These are phyloP conservation scores for Dorcus parallelipipedus DNA, from an alignment of 2,888 invertebrate species.

Conservation along the genomic window DNA sequence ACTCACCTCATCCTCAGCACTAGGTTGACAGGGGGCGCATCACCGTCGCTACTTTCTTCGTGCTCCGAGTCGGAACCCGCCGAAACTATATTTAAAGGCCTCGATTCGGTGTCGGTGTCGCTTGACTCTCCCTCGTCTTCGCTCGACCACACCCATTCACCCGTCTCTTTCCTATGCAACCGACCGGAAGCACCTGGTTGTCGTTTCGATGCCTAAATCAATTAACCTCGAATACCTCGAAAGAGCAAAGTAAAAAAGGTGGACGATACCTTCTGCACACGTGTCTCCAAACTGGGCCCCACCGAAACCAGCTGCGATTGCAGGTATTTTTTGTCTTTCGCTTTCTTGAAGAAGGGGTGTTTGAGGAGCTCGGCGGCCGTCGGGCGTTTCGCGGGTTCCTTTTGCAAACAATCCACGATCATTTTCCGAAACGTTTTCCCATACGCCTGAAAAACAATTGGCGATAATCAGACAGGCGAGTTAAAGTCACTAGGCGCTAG, in stretches of 20 bases:
- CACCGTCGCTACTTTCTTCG: conserved; percentile 47
- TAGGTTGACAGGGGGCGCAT: conserved; percentile 65
- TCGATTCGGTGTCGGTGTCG: conserved; percentile 51
- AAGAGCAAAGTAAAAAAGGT: background rate
- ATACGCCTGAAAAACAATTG: conserved; percentile 57
- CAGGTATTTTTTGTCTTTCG: conserved; percentile 88
- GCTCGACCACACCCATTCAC: conserved; percentile 98
- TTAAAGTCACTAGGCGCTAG: background rate
- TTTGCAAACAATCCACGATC: conserved; percentile 94
- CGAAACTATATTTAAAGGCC: conserved; percentile 49
- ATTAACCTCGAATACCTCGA: no score
- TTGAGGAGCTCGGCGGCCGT: conserved; percentile 94
- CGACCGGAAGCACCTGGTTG: conserved; percentile 84
- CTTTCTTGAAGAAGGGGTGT: conserved; percentile 97
- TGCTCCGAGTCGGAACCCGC: conserved; percentile 48
- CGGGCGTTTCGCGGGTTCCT: conserved; percentile 91
- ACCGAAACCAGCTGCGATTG: conserved; percentile 80
- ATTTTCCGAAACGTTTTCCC: conserved; percentile 97
- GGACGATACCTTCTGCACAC: conserved; percentile 77
- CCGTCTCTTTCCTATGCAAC: conserved; percentile 89
- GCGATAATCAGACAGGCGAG: background rate
- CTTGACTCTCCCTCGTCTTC: conserved; percentile 80
- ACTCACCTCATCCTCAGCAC: conserved; percentile 81
- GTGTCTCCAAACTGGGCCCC: conserved; percentile 84
- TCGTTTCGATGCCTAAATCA: conserved; percentile 61